phyloP scores from a whole-genome alignment of 2,888 invertebrate genomes.

The Creontiades dilutus region DNA sequence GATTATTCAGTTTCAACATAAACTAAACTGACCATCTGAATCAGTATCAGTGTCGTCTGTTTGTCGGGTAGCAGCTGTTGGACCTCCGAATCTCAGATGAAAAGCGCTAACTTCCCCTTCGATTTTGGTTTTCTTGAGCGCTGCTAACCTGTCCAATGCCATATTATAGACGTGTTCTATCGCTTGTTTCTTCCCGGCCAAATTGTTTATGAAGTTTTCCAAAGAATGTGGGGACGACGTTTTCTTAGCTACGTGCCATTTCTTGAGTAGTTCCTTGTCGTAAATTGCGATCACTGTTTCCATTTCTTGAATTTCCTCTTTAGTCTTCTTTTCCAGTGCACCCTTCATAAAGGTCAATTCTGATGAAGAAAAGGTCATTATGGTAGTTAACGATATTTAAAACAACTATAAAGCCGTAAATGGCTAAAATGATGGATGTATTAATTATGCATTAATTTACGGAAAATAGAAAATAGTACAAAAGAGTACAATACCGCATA shows the following conservation, averaged over 20 bases:
- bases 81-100: conserved; percentile 45
- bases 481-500: too few relatives aligned
- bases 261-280: conserved; percentile 77
- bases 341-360: conserved; percentile 77
- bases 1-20: conserved; percentile 14
- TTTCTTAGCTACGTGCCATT: conserved; percentile 77
- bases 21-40: conserved; percentile 48
- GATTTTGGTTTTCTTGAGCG: conserved; percentile 63
- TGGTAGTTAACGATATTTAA: too few relatives aligned
- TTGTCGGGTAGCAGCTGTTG: neutral
- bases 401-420: too few relatives aligned
- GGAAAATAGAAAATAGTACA: too few relatives aligned
- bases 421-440: too few relatives aligned
- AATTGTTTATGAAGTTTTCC: conserved; percentile 74
- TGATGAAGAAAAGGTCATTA: neutral
- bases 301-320: conserved; percentile 78
- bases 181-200: conserved; percentile 73
- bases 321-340: conserved; percentile 77
- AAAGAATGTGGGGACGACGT: conserved; percentile 66
- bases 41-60: conserved; percentile 22
- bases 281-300: conserved; percentile 77
- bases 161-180: conserved; percentile 73
- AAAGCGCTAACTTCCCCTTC: neutral
- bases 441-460: too few relatives aligned
- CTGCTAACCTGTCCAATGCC: conserved; percentile 70